A percentile compares a stretch with the other conserved stretches of the same genome.
phyloP scores from a whole-genome alignment of 2,888 invertebrate species.

The Agonopterix heracliana region DNA sequence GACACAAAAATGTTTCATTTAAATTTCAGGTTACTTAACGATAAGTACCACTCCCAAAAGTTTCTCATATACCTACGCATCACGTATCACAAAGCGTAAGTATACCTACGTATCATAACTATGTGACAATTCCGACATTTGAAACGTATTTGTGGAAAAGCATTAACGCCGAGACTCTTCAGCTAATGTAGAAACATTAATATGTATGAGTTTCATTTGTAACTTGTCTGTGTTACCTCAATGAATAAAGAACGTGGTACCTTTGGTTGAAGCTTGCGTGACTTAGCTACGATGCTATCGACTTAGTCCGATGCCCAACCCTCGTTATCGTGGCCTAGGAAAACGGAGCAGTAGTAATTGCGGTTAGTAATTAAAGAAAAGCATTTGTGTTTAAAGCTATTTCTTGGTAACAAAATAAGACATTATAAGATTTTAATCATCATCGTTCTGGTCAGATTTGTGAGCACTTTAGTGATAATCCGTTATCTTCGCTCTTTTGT shows the following conservation, averaged over 20 bases:
- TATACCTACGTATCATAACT: slow-evolving; percentile 12
- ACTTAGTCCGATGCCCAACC: slow-evolving; percentile 25
- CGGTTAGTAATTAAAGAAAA: too few species aligned
- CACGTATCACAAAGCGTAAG: slow-evolving; percentile 3
- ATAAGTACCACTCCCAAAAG: background rate
- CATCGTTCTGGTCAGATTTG: too few species aligned
- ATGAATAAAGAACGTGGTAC: slow-evolving; percentile 56
- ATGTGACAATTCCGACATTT: slow-evolving; percentile 47
- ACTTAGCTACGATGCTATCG: slow-evolving; percentile 47
- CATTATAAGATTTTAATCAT: too few species aligned
- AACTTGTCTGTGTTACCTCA: slow-evolving; percentile 25
- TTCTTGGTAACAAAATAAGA: too few species aligned
- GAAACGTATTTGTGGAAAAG: slow-evolving; percentile 54
- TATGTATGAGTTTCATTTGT: slow-evolving; percentile 66
- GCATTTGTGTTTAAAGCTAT: too few species aligned
- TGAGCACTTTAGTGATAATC: too few species aligned
- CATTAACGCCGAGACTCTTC: slow-evolving; percentile 51
- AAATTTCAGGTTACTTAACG: too few species aligned
- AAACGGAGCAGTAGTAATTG: slow-evolving; percentile 34
- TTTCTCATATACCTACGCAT: background rate
- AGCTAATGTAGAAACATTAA: slow-evolving; percentile 66
- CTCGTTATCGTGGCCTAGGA: slow-evolving; percentile 55
- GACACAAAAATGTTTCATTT: too few species aligned
- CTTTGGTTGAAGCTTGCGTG: slow-evolving; percentile 49
- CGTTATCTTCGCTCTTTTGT: too few species aligned